Percentiles rank a stretch among this genome's conserved stretches.
Evolutionary conservation across 2,797 vertebrate genomes (phyloP).

Genomic region (Notamacropus eugenii): DNA sequence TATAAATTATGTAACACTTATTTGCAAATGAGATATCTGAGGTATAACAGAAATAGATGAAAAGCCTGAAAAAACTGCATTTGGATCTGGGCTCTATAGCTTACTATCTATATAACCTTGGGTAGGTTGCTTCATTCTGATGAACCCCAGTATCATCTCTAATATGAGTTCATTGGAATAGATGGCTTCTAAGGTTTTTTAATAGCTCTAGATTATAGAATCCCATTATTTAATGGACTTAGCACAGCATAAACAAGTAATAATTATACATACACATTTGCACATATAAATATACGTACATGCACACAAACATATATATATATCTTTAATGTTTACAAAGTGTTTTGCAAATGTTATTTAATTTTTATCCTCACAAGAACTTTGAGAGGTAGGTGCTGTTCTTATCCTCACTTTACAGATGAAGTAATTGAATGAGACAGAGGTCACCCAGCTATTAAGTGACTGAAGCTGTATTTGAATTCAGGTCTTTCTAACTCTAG

Average conservation of each 20-base stretch:
- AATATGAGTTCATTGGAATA: not conserved
- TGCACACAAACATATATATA: too few species aligned
- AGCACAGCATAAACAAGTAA: not conserved
- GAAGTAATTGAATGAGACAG: not conserved
- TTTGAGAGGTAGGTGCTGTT: not conserved
- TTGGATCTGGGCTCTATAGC: not conserved
- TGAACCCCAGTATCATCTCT: not conserved
- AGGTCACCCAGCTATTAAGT: not conserved
- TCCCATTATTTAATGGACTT: not conserved
- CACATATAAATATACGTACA: too few species aligned
- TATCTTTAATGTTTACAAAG: not conserved
- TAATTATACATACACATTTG: not conserved
- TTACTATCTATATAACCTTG: not conserved
- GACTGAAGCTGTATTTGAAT: not conserved
- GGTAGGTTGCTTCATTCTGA: not conserved
- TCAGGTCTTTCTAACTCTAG: not conserved
- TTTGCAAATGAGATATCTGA: not conserved
- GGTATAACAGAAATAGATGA: not conserved
- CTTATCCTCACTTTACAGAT: not conserved
- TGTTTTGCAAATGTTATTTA: not conserved
- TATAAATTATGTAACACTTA: not conserved
- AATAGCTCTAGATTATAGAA: not conserved
- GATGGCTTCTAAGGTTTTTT: not conserved
- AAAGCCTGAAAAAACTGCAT: not conserved
- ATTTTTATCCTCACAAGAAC: not conserved